Conservation (phyloP, 2,888 invertebrate species). For the Cheilosia scutellata region DNA sequence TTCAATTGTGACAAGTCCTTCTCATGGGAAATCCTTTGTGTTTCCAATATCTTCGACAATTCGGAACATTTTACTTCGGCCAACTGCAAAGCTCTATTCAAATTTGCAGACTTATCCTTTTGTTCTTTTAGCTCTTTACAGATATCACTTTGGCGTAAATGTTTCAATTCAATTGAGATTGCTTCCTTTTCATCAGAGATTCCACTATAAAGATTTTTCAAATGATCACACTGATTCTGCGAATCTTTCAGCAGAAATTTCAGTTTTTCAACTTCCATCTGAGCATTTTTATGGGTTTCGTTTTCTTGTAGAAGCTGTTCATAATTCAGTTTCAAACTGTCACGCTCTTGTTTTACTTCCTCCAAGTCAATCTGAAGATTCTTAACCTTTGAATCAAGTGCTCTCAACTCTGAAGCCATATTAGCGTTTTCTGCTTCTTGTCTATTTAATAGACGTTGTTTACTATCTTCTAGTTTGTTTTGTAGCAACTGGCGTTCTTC, state of each 20-base stretch:
- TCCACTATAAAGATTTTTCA: conserved; percentile 86
- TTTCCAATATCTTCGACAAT: conserved; percentile 85
- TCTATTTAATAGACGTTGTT: conserved; percentile 75
- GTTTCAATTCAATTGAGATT: conserved; percentile 86
- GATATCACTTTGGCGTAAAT: conserved; percentile 85
- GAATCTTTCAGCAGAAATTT: conserved; percentile 85
- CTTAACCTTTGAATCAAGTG: conserved; percentile 85
- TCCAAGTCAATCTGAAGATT: conserved; percentile 85
- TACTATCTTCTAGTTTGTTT: conserved; percentile 83
- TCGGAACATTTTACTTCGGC: conserved; percentile 82
- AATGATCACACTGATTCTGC: conserved; percentile 85
- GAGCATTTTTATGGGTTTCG: conserved; percentile 76
- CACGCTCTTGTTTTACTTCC: conserved; percentile 80
- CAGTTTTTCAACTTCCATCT: conserved; percentile 85
- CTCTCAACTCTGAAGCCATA: conserved; percentile 84
- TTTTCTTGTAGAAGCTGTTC: conserved; percentile 80
- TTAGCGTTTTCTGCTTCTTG: conserved; percentile 72
- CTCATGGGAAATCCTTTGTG: conserved; percentile 84
- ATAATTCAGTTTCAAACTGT: conserved; percentile 79
- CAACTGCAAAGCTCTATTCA: conserved; percentile 84
- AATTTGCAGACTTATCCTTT: conserved; percentile 85
- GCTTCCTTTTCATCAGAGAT: conserved; percentile 87
- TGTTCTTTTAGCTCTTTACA: conserved; percentile 85
- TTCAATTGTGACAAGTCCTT: conserved; percentile 79
- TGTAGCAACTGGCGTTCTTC: conserved; percentile 83